Evolutionary conservation across 2,797 vertebrate species (phyloP).

Genomic region (Melanotaenia pygmaea): DNA sequence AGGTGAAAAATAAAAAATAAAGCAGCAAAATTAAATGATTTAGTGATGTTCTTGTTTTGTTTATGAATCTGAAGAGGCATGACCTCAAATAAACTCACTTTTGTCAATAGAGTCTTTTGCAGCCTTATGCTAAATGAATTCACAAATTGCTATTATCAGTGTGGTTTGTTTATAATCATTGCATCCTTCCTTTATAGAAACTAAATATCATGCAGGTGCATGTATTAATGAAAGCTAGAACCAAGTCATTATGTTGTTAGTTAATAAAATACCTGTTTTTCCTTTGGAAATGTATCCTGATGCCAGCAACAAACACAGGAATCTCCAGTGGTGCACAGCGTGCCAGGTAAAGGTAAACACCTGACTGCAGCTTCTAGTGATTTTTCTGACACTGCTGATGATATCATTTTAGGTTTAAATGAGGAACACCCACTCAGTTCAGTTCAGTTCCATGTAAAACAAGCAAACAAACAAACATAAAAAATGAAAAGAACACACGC

Average conservation of each 20-base stretch:
- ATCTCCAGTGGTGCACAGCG: background rate
- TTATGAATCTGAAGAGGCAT: background rate
- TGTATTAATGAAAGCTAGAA: slow-evolving; percentile 2
- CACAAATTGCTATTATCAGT: background rate
- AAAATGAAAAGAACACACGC: background rate
- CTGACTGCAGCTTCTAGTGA: background rate
- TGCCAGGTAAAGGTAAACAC: slow-evolving; percentile 4
- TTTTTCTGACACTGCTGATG: background rate
- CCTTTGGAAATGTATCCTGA: background rate
- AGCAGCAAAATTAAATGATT: background rate
- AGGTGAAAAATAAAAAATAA: background rate
- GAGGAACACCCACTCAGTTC: slow-evolving; percentile 1
- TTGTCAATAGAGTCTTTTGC: background rate
- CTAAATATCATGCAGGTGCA: slow-evolving; percentile 4
- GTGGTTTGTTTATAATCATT: background rate
- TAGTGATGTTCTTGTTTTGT: background rate
- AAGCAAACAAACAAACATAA: background rate
- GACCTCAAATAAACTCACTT: slow-evolving; percentile 6
- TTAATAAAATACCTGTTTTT: slow-evolving; percentile 6
- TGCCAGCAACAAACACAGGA: background rate
- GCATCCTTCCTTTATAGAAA: background rate
- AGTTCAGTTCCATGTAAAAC: background rate
- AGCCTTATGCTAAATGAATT: background rate
- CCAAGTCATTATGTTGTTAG: background rate
- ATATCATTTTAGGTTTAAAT: slow-evolving; percentile 7